Evolutionary conservation across 2,888 invertebrate species (phyloP).

Genomic region (Synergus itoensis): DNA sequence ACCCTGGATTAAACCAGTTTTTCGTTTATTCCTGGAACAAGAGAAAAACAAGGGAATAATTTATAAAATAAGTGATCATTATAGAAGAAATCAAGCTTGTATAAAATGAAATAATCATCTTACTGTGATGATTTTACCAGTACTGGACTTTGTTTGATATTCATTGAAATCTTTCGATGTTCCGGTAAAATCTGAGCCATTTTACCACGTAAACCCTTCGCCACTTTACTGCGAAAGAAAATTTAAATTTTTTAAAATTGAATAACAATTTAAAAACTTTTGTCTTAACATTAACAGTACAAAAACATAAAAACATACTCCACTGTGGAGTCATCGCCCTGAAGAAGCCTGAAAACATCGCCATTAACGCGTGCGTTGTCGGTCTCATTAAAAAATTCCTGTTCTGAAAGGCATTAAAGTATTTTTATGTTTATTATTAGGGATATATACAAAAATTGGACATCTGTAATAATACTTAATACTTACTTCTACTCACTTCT

Average conservation of each 20-base stretch:
- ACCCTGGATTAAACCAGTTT: background rate
- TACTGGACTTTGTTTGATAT: background rate
- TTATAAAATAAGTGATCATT: background rate
- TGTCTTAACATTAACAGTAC: background rate
- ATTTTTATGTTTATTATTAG: background rate
- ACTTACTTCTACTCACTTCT: background rate
- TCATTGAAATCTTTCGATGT: background rate
- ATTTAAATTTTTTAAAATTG: background rate
- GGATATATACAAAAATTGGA: background rate
- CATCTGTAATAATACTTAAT: too few species aligned
- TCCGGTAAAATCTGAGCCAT: background rate
- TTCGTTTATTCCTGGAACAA: background rate
- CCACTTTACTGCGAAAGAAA: background rate
- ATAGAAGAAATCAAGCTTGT: too few species aligned
- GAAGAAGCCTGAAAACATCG: background rate
- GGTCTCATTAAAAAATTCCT: background rate
- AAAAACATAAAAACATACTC: background rate
- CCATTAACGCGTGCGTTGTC: background rate
- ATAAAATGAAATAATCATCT: background rate
- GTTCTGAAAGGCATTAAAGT: background rate
- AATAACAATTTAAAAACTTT: background rate
- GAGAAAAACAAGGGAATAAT: background rate
- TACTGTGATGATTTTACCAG: background rate
- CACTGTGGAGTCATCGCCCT: background rate
- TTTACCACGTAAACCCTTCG: background rate